Conservation (phyloP, 2,888 invertebrate genomes). For the Orthosia gracilis region DNA sequence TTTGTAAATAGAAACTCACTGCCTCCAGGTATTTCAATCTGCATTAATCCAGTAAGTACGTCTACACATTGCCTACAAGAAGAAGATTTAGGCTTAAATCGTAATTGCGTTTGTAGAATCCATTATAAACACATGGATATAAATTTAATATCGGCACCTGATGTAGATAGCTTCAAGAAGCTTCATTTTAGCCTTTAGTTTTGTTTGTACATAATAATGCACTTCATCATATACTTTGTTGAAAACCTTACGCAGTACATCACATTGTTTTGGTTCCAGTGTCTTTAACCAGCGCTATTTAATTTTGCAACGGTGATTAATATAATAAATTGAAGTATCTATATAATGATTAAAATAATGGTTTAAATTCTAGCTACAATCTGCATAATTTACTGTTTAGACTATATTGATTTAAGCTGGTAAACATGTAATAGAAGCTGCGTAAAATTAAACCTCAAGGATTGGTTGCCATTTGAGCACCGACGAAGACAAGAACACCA, state of each 20-base stretch:
- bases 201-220: slow-evolving; percentile 93
- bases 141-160: slow-evolving; percentile 73
- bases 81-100: not conserved
- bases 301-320: not conserved
- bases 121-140: not conserved
- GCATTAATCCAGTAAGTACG: slow-evolving; percentile 94
- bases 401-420: not conserved
- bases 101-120: not conserved
- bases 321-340: not conserved
- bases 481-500: slow-evolving; percentile 97
- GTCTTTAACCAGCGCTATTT: slow-evolving; percentile 93
- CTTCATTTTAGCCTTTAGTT: slow-evolving; percentile 94
- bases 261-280: slow-evolving; percentile 49
- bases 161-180: slow-evolving; percentile 96
- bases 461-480: slow-evolving; percentile 96
- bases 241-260: slow-evolving; percentile 89
- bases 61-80: slow-evolving; percentile 93
- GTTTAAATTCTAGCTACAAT: not conserved
- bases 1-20: slow-evolving; percentile 81
- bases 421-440: not conserved
- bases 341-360: not conserved
- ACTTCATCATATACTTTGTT: slow-evolving; percentile 94
- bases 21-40: slow-evolving; percentile 89
- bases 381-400: not conserved
- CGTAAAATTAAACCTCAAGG: slow-evolving; percentile 90